A percentile compares a stretch with the other conserved stretches of the same genome.
Evolutionary conservation across 2,797 vertebrate species (phyloP).

Genomic region (Channa striata): DNA sequence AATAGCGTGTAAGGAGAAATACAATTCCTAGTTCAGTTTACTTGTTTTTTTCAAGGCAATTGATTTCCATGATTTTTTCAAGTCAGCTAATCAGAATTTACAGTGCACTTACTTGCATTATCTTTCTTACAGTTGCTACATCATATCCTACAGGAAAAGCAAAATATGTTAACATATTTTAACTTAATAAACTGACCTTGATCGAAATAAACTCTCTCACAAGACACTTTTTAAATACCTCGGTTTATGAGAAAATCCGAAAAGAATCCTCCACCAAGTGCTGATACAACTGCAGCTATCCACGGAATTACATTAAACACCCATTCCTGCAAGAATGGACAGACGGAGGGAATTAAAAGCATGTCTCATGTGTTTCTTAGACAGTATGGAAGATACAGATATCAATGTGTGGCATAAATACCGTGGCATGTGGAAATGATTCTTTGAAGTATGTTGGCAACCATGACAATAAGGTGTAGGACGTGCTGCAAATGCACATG

Average conservation of each 20-base stretch:
- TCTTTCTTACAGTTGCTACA: conserved; percentile 86
- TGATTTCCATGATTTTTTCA: too few relatives aligned
- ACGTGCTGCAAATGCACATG: conserved; percentile 84
- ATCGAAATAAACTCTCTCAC: background rate
- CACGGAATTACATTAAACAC: conserved; percentile 93
- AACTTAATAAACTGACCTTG: background rate
- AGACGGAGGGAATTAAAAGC: background rate
- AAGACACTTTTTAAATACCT: conserved; percentile 77
- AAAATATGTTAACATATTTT: background rate
- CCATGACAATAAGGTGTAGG: conserved; percentile 92
- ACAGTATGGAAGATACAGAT: conserved; percentile 20
- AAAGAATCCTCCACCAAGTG: conserved; percentile 87
- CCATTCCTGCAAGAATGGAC: conserved; percentile 83
- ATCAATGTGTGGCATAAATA: conserved; percentile 83
- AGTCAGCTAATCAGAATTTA: too few relatives aligned
- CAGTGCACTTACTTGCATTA: conserved; percentile 91
- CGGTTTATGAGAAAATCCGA: conserved; percentile 88
- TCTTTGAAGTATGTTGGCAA: conserved; percentile 94
- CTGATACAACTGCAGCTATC: conserved; percentile 87
- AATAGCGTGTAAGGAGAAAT: too few relatives aligned
- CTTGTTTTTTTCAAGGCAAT: too few relatives aligned
- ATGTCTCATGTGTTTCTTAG: background rate
- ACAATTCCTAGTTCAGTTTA: too few relatives aligned
- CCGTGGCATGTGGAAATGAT: conserved; percentile 88
- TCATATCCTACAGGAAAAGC: conserved; percentile 81